Percentiles rank a stretch among this genome's conserved stretches.
Conservation (phyloP, 2,888 invertebrate species). For the Watsonalla cultraria region DNA sequence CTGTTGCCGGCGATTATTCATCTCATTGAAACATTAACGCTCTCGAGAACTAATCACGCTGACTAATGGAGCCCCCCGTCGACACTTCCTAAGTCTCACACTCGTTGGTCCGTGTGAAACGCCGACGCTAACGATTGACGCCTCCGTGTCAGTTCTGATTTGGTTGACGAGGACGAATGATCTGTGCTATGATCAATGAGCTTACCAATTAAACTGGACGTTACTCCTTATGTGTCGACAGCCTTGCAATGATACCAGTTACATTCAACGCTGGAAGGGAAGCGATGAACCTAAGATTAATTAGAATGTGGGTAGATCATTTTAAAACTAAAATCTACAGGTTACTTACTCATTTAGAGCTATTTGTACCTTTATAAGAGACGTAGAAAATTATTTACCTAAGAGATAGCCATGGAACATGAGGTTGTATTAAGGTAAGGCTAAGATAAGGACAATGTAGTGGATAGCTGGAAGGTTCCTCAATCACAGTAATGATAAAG, state of each 20-base stretch:
- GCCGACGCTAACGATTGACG: conserved; percentile 41
- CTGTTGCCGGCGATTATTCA: conserved; percentile 75
- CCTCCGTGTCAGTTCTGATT: conserved; percentile 44
- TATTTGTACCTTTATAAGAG: too few species aligned
- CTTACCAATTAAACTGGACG: conserved; percentile 31
- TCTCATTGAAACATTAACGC: conserved; percentile 77
- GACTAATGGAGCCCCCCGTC: conserved; percentile 78
- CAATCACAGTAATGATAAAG: conserved; percentile 57
- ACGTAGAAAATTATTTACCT: too few species aligned
- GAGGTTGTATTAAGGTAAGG: not conserved
- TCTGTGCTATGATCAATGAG: conserved; percentile 41
- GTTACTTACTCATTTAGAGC: too few species aligned
- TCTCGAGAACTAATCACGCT: conserved; percentile 73
- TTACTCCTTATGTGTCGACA: conserved; percentile 10
- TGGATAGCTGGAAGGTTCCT: conserved; percentile 19
- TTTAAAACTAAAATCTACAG: too few species aligned
- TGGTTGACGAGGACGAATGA: conserved; percentile 55
- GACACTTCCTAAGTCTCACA: conserved; percentile 74
- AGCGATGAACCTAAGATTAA: too few species aligned
- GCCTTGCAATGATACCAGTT: not conserved
- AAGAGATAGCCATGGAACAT: too few species aligned
- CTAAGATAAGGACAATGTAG: not conserved
- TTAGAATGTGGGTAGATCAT: too few species aligned
- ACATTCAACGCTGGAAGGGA: too few species aligned
- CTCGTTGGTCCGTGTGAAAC: conserved; percentile 43